Conservation (phyloP, 2,888 invertebrate species). For the Rosalia funebris region DNA sequence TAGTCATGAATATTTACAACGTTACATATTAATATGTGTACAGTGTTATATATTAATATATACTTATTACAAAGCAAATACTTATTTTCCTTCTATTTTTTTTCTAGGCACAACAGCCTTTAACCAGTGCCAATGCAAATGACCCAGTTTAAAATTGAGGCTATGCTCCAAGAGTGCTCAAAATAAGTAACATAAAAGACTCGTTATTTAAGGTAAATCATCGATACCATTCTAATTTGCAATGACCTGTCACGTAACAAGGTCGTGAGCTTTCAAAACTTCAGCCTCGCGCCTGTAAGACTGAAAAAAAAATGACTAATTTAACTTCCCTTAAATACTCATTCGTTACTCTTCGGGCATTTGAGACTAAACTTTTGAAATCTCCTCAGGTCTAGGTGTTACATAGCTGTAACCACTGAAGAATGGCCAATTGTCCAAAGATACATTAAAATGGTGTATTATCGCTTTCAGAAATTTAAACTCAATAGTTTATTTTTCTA, state of each 20-base stretch:
- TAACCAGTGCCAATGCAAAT: constrained; percentile 82
- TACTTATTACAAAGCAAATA: no score
- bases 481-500: not conserved
- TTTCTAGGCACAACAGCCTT: constrained; percentile 84
- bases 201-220: constrained; percentile 15
- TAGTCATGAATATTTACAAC: no score
- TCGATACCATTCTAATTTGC: constrained; percentile 10
- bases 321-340: constrained; percentile 15
- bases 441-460: constrained; percentile 31
- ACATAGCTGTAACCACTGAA: constrained; percentile 22
- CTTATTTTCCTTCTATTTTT: no score
- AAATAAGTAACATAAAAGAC: constrained; percentile 13
- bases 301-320: constrained; percentile 28
- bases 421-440: constrained; percentile 44
- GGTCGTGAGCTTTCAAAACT: constrained; percentile 17
- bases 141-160: constrained; percentile 74
- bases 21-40: no score
- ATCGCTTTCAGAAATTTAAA: constrained; percentile 1
- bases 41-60: no score
- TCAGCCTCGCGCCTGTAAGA: constrained; percentile 17
- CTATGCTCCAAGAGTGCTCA: constrained; percentile 18
- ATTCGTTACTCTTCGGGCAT: constrained; percentile 9
- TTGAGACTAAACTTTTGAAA: constrained; percentile 2
- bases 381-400: not conserved
- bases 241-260: constrained; percentile 1